Evolutionary conservation across 2,113 vertebrate genomes (phyloP).

Genomic region (Phalacrocorax brasilianus): DNA sequence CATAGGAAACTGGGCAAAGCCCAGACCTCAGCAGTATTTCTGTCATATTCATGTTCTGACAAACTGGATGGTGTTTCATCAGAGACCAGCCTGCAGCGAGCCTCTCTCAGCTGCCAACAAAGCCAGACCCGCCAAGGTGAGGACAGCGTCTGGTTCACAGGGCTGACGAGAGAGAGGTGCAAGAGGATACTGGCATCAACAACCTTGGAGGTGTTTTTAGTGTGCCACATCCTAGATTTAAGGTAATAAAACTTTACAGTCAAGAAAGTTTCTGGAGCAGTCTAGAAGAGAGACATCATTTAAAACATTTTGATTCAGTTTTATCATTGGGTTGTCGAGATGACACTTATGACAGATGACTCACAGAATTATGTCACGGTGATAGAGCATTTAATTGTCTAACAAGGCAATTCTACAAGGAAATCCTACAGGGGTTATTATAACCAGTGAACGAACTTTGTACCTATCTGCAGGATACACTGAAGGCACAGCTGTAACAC

Average conservation of each 20-base stretch:
- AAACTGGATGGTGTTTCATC: neutral
- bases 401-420: neutral
- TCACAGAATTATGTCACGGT: neutral
- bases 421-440: neutral
- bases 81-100: neutral
- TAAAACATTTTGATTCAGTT: neutral
- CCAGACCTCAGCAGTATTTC: neutral
- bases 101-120: neutral
- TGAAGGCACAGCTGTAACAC: neutral
- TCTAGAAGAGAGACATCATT: neutral
- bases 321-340: neutral
- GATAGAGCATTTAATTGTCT: conserved; percentile 20
- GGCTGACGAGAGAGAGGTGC: neutral
- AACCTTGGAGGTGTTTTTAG: neutral
- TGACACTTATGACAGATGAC: neutral
- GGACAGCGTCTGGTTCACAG: neutral
- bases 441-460: neutral
- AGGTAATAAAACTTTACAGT: neutral
- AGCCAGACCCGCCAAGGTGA: neutral
- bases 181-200: neutral
- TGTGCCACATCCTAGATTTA: neutral
- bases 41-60: neutral
- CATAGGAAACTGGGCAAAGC: neutral
- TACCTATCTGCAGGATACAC: neutral
- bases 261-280: neutral